A percentile compares a stretch with the other conserved stretches of the same genome.
These are phyloP conservation scores for Lophotis ruficrista DNA, from an alignment of 2,113 vertebrate genomes.

Conservation along the genomic window DNA sequence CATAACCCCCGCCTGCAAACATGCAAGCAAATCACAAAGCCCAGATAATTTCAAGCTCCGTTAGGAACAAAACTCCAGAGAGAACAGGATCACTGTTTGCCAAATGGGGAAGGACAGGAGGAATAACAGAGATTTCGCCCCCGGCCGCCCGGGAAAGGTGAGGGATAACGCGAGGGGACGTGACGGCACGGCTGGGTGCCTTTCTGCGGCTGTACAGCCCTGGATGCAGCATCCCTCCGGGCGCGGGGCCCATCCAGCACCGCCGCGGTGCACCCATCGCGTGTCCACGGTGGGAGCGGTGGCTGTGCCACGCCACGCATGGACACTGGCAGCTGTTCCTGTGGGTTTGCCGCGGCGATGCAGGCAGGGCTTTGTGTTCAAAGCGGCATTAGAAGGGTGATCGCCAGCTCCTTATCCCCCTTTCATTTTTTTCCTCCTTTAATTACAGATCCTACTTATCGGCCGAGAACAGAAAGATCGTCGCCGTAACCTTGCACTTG, in stretches of 20 bases:
- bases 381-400: slow-evolving; percentile 24
- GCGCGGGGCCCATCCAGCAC: accelerated
- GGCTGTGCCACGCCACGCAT: accelerated
- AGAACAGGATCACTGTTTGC: not conserved
- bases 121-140: not conserved
- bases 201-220: accelerated
- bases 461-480: slow-evolving; percentile 32
- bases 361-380: slow-evolving; percentile 48
- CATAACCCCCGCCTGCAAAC: not conserved
- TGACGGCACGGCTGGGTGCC: not conserved
- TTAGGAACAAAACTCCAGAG: slow-evolving; percentile 43
- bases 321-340: not conserved
- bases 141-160: not conserved
- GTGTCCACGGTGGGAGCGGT: accelerated
- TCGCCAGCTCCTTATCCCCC: slow-evolving; percentile 15
- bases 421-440: slow-evolving; percentile 66
- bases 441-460: slow-evolving; percentile 73
- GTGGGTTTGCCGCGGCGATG: not conserved
- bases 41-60: slow-evolving; percentile 69
- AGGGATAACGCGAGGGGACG: not conserved
- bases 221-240: not conserved
- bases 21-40: slow-evolving; percentile 9
- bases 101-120: slow-evolving; percentile 38
- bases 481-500: slow-evolving; percentile 63
- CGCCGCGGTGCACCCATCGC: accelerated